Evolutionary conservation across 2,797 vertebrate genomes (phyloP), one percentile per base, ranked within the genome.

Genomic region (Gymnothorax reevesii): DNA sequence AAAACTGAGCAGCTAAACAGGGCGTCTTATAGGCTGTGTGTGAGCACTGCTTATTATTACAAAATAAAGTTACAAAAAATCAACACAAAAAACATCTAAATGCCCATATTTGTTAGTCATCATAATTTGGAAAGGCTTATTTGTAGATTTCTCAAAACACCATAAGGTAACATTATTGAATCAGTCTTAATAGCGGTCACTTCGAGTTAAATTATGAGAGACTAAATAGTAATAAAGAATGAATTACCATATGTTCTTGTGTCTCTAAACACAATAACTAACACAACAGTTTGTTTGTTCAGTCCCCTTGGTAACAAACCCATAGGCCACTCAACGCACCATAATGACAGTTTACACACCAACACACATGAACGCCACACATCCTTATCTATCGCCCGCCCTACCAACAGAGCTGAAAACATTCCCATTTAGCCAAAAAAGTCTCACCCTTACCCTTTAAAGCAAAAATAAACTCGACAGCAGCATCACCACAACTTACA

Each of bases 221-320:
- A 77, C 77, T 49, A 66, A 22, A 80, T 13, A 66, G 57, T 54
- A 7, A 8, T 54, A 13, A 66, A 82, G 25, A 52, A 85, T 17
- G 60, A 69, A 27, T 89, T 88, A 92, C 88, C 84, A 86, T 89
- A 91, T 88, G 91, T 94, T 91, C 88, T 90, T 90, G 83, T 90
- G 91, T 88, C 91, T 93, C 91, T 95, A 82, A 57, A 94, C 94
- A 95, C 95, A 94, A 94, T 90, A 91, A 93, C 90, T 90, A 94
- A 94, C 94, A 95, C 95, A 95, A 94, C 94, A 95, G 94, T 96
- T 95, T 97, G 96, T 97, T 97, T 97, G 95, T 93, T 95, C 93
- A 94, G 94, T 96, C 94, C 95, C 96, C 96, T 94, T 97, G 95
- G 95, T 94, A 96, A 97, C 96, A 95, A 95, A 92, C 94, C 95